Base-by-base conservation (phyloP, 2,888 invertebrate genomes). In the Erebia ligea region DNA sequence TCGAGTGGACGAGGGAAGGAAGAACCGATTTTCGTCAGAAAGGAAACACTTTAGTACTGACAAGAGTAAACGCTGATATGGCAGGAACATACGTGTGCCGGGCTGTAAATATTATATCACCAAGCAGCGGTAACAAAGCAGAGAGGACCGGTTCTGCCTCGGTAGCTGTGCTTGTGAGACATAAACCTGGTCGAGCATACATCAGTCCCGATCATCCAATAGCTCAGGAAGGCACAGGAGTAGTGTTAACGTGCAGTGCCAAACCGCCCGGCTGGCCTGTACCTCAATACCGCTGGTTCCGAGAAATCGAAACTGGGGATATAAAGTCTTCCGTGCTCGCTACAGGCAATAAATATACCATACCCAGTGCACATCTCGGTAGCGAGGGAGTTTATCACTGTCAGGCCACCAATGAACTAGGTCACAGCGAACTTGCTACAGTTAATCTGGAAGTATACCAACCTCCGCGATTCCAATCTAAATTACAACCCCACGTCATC, bases 251-350 rank as follows among this genome's bases (percentile, higher is more conserved):
- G 0, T 98, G 98, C 83, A 96, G 96, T 56, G 97, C 98, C 0
- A 96, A 95, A 76, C 98, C 98, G 0, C 97, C 98, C 0, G 98
- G 98, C n/a, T 98, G 97, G 96, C 98, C 98, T 0, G 96, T 96
- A 34, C 98, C 98, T 0, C 96, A 97, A 82, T 98, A 96, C 88
- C 95, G 97, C 70, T 98, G 98, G 98, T 97, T 97, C 94, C 95
- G 96, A 68, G 97, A 97, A 80, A 96, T 96, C 73, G 95, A 95
- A 5, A 94, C 95, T 9, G 88, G 91, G 17, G 93, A 94, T 6
- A 87, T 94, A 0, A 95, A 96, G 77, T 94, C 94, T 0, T 94
- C 95, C 58, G 96, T 97, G 4, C 89, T 97, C 1, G 96, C 97
- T 2, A 96, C 96, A 2, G 97, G 98, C 0, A 95, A 96, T 21